Percentiles rank a stretch among this genome's conserved stretches.
Evolutionary conservation across 2,113 vertebrate species (phyloP).

Genomic region (Cariama cristata): DNA sequence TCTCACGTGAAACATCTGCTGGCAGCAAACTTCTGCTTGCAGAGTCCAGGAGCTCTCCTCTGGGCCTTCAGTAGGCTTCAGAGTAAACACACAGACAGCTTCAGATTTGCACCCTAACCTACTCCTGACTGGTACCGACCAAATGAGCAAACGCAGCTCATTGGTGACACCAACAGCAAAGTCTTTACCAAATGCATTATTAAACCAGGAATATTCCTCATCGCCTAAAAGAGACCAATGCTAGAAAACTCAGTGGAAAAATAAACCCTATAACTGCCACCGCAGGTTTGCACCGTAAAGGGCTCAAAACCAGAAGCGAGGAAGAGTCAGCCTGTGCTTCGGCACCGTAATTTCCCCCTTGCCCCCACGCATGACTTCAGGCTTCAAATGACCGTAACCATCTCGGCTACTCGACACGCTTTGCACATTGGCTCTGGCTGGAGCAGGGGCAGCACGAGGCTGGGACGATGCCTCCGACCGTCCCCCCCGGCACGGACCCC

Average conservation of each 20-base stretch:
- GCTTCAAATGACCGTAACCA: accelerated
- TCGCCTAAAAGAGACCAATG: background rate
- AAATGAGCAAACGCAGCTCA: background rate
- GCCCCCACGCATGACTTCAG: accelerated
- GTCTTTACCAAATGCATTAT: background rate
- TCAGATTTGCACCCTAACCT: background rate
- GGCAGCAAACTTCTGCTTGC: background rate
- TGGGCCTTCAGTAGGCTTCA: background rate
- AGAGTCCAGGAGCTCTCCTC: background rate
- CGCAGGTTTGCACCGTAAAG: accelerated
- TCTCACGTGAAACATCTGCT: background rate
- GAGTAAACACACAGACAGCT: background rate
- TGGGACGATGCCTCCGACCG: background rate
- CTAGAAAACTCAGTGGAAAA: background rate
- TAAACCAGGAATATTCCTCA: background rate
- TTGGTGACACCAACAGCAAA: accelerated
- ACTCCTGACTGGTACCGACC: background rate
- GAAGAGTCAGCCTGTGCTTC: background rate
- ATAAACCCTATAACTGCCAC: background rate
- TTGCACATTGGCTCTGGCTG: background rate
- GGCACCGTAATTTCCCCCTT: background rate
- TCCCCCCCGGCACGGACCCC: background rate
- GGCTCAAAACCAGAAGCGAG: background rate
- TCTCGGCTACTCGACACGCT: accelerated
- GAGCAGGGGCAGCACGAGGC: background rate